phyloP scores from a whole-genome alignment of 2,113 vertebrate genomes.

The Propithecus coquereli region DNA sequence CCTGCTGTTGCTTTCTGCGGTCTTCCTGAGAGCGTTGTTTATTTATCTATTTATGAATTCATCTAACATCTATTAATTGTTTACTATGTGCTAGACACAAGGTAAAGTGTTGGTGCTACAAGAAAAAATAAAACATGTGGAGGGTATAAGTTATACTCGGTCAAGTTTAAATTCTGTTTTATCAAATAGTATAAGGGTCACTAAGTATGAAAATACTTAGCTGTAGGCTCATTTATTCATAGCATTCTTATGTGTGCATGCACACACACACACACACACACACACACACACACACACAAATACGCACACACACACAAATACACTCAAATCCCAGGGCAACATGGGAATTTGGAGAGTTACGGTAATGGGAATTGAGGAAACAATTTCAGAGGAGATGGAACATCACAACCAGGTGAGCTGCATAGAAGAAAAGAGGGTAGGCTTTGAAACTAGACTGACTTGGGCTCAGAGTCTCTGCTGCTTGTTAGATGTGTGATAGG shows the following conservation, averaged over 20 bases:
- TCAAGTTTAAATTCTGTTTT: neutral
- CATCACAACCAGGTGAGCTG: neutral
- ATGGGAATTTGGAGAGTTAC: neutral
- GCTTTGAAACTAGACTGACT: neutral
- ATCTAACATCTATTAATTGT: neutral
- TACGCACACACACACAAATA: neutral
- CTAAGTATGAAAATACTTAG: neutral
- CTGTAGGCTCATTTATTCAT: neutral
- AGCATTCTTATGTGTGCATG: neutral
- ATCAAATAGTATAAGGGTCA: neutral
- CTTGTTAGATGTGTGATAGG: neutral
- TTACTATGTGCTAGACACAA: neutral
- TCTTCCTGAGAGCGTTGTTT: neutral
- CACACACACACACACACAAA: no score
- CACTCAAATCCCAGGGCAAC: neutral
- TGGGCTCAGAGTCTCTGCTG: neutral
- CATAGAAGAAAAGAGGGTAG: neutral
- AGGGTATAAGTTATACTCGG: neutral
- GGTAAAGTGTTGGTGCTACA: neutral
- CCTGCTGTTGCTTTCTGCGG: neutral
- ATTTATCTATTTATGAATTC: neutral
- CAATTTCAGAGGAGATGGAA: no score
- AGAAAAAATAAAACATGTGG: neutral
- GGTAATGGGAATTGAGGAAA: neutral
- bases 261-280: no score